phyloP scores from a whole-genome alignment of 2,797 vertebrate species.

The Neomorphus geoffroyi region DNA sequence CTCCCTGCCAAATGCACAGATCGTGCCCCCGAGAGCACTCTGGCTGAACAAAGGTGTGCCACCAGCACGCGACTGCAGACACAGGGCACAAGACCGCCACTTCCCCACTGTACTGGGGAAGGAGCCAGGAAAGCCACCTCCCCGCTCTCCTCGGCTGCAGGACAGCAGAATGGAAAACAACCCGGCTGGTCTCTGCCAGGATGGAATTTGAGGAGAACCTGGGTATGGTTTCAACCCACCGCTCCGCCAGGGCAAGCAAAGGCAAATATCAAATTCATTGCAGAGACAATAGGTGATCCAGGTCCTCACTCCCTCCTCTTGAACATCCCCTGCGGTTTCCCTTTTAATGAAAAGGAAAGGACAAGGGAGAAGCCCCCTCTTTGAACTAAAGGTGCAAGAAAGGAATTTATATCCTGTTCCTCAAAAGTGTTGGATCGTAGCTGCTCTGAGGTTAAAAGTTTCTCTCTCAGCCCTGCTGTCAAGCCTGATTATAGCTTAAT shows the following conservation, averaged over 20 bases:
- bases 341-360: not conserved
- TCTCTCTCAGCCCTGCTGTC: constrained; percentile 18
- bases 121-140: not conserved
- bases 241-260: not conserved
- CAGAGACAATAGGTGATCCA: not conserved
- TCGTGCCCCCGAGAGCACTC: rapidly evolving
- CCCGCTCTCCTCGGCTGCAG: not conserved
- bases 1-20: not conserved
- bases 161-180: not conserved
- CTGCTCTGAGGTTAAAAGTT: not conserved
- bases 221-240: not conserved
- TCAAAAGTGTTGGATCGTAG: not conserved
- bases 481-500: constrained; percentile 39
- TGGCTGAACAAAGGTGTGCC: too few relatives aligned
- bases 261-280: not conserved
- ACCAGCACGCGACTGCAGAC: rapidly evolving
- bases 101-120: not conserved
- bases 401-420: not conserved
- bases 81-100: not conserved
- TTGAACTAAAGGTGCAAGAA: not conserved
- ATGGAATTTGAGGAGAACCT: rapidly evolving
- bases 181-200: not conserved
- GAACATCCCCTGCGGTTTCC: not conserved
- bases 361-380: not conserved
- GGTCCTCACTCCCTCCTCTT: not conserved